Evolutionary conservation across 2,797 vertebrate genomes (phyloP), one percentile per base, ranked within the genome.

Genomic region (Ambastaia sidthimunki): DNA sequence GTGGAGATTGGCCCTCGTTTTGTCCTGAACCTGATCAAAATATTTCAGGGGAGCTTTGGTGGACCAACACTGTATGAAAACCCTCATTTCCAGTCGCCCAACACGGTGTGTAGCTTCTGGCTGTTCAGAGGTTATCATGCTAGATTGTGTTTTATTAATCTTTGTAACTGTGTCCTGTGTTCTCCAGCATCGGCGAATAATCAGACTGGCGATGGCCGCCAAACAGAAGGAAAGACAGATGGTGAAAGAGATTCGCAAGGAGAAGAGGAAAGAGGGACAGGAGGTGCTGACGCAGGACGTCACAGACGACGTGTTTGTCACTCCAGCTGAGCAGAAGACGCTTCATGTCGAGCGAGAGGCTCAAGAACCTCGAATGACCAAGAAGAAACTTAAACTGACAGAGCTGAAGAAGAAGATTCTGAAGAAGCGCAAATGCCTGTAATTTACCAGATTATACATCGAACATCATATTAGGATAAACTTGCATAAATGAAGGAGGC

Each of bases 1-100:
- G 97, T 99, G 78, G 98, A 99, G 92, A 96, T 99, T 15, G 98
- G 98, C 21, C 98, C 98, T 81, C 97, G 97, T 57, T 98, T 99
- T 89, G 98, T 99, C 77, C 92, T 99, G 82, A 98, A 99, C 85
- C 95, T 96, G 63, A 98, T 99, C 69, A 98, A 97, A 93, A 92
- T 99, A 80, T 99, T 99, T 86, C 95, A 96, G 82, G 97, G 97
- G 55, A 99, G 98, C 83, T 99, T 99, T 86, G 97, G 98, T 74
- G 97, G 98, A 48, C 95, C 95, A 3, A 99, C 98, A 1, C 92
- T 99, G 0, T 97, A 93, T 83, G 96, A 98, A 91, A 99, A 99
- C 88, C 93, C 95, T 47, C 82, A 93, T 72, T 99, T 97, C 86
- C 89, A 90, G 87, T 98, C 97, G 60, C 98, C 98, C 12, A 99